Evolutionary conservation across 2,113 vertebrate species (phyloP).

Genomic region (Capreolus pygargus): DNA sequence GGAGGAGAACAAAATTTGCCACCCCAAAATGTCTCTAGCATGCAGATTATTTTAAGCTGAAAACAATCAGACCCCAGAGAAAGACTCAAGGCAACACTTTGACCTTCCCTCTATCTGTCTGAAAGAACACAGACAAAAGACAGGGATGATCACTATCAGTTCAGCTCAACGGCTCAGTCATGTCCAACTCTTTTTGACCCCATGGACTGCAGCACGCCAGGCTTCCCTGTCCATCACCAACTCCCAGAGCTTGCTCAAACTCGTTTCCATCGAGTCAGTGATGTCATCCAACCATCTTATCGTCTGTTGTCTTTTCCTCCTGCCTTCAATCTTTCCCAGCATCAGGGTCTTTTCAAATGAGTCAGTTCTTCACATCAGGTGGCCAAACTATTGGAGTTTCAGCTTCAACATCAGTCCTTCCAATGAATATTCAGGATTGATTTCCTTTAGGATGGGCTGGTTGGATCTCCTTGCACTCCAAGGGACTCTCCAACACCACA

Average conservation of each 20-base stretch:
- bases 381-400: background rate
- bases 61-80: background rate
- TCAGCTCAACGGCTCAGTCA: background rate
- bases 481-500: background rate
- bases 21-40: background rate
- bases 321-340: background rate
- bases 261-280: background rate
- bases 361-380: background rate
- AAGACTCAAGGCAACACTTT: background rate
- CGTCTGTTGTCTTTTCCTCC: background rate
- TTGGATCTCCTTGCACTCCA: background rate
- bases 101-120: background rate
- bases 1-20: background rate
- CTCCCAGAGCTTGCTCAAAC: background rate
- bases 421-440: background rate
- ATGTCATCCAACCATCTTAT: background rate
- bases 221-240: background rate
- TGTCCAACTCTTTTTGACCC: background rate
- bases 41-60: background rate
- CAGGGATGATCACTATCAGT: background rate
- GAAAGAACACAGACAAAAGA: background rate
- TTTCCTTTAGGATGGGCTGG: background rate
- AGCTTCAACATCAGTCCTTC: background rate
- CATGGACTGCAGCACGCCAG: background rate
- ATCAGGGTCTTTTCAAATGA: background rate